Conservation (phyloP, 1,140 invertebrate species). For the Drosophila subpulchrella region DNA sequence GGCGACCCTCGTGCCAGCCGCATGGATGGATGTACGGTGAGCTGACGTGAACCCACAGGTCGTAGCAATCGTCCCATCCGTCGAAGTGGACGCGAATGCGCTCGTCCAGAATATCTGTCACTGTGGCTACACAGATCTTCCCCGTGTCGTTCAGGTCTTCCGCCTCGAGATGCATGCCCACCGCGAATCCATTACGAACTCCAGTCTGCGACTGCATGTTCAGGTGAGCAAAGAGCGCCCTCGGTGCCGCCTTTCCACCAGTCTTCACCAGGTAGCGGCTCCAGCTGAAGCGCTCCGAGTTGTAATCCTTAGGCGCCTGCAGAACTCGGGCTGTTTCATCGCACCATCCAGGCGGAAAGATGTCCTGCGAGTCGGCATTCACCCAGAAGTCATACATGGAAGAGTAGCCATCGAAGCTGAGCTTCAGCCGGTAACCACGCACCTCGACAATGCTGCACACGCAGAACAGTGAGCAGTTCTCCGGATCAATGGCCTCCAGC, state of each 20-base stretch:
- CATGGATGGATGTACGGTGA: slow-evolving; percentile 97
- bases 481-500: slow-evolving; percentile 96
- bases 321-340: slow-evolving; percentile 91
- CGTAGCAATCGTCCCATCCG: slow-evolving; percentile 96
- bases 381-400: slow-evolving; percentile 97
- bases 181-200: slow-evolving; percentile 62
- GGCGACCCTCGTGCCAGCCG: slow-evolving; percentile 95
- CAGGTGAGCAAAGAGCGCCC: slow-evolving; percentile 89
- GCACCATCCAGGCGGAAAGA: slow-evolving; percentile 97
- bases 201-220: slow-evolving; percentile 57
- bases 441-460: slow-evolving; percentile 94
- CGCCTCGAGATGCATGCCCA: slow-evolving; percentile 97
- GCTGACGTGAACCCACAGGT: slow-evolving; percentile 95
- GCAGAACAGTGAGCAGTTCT: slow-evolving; percentile 95
- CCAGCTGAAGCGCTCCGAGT: slow-evolving; percentile 91
- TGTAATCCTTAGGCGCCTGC: slow-evolving; percentile 90
- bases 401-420: slow-evolving; percentile 97
- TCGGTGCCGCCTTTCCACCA: slow-evolving; percentile 91
- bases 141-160: slow-evolving; percentile 95
- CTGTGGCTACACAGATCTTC: slow-evolving; percentile 94
- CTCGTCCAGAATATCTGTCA: slow-evolving; percentile 93
- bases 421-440: slow-evolving; percentile 91
- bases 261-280: slow-evolving; percentile 92
- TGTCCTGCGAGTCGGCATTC: slow-evolving; percentile 94
- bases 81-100: slow-evolving; percentile 97